Evolutionary conservation across 2,113 vertebrate genomes (phyloP), one percentile per base, ranked within the genome.

Genomic region (Nettapus auritus): DNA sequence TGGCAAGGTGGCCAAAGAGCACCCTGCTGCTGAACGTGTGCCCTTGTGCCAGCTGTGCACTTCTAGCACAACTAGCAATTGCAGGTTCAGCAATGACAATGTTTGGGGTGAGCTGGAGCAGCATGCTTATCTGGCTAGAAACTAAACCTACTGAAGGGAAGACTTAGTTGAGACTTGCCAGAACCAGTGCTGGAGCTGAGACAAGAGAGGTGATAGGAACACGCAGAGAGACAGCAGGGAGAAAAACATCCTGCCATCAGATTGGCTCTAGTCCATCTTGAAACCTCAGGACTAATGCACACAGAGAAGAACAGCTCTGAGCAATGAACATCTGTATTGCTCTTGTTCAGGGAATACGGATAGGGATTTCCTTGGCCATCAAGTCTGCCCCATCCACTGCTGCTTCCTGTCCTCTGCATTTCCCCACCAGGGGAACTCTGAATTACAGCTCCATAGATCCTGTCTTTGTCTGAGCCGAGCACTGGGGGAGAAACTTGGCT

Each of bases 221-320:
- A 55, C 0, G 0, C 9, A 9, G 44, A 1, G 8, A 66, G 64
- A 48, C 6, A 42, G 53, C 50, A 74, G 26, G 31, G 34, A 78
- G n/a, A 66, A 21, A 3, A 73, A 42, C 4, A 18, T 42, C 71
- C 74, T 87, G 44, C 23, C 34, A 23, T 74, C 33, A 67, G 40
- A 14, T 13, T 55, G 52, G 14, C 40, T 74, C 46, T 48, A 70
- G 23, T 23, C 29, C 31, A 11, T 15, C n/a, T 16, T 1, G 3
- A 50, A 91, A 67, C 26, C 34, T 25, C 36, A 53, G 23, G 33
- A 44, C 23, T 67, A 18, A 74, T 1, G 23, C 3, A 66, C 22
- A 53, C 6, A 8, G 26, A 63, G 33, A 11, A 86, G 79, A 89
- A 2, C 15, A 59, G 29, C 34, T 86, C 29, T 56, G 40, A 90